Percentiles rank a stretch among this genome's conserved stretches.
phyloP scores from a whole-genome alignment of 2,888 invertebrate genomes.

The Lapara coniferarum region DNA sequence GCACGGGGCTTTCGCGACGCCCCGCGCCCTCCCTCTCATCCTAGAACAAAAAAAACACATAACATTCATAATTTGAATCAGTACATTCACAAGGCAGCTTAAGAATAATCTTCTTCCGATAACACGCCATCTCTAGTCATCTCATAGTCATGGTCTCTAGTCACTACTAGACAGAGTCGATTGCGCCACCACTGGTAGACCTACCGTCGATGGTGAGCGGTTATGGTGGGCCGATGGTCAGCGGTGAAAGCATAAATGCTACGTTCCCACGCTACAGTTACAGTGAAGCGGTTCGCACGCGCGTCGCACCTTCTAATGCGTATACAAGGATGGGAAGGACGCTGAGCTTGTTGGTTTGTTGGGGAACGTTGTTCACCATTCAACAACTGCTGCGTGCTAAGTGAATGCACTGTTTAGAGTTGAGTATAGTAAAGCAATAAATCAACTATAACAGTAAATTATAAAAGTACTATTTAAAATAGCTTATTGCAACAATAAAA shows the following conservation, averaged over 20 bases:
- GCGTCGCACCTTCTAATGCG: slow-evolving; percentile 27
- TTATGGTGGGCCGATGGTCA: slow-evolving; percentile 26
- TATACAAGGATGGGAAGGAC: background rate
- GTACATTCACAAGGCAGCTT: background rate
- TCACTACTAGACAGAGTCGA: background rate
- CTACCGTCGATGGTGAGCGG: slow-evolving; percentile 13
- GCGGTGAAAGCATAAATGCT: slow-evolving; percentile 56
- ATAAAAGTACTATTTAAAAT: too few species aligned
- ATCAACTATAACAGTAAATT: too few species aligned
- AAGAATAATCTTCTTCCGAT: background rate
- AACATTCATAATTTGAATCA: background rate
- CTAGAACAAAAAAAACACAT: slow-evolving; percentile 43
- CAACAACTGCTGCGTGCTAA: background rate
- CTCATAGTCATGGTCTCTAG: too few species aligned
- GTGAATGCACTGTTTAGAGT: background rate
- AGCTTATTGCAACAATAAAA: too few species aligned
- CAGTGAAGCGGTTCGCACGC: slow-evolving; percentile 24
- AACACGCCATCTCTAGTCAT: background rate
- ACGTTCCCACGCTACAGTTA: slow-evolving; percentile 58
- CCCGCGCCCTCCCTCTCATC: slow-evolving; percentile 89
- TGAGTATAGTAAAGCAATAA: background rate
- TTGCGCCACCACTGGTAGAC: slow-evolving; percentile 1
- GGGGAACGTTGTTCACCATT: background rate
- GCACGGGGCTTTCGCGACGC: slow-evolving; percentile 87
- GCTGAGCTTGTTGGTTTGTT: slow-evolving; percentile 4